Percentiles rank a stretch among this genome's conserved stretches.
phyloP scores from a whole-genome alignment of 2,113 vertebrate species.

The Illadopsis cleaveri region DNA sequence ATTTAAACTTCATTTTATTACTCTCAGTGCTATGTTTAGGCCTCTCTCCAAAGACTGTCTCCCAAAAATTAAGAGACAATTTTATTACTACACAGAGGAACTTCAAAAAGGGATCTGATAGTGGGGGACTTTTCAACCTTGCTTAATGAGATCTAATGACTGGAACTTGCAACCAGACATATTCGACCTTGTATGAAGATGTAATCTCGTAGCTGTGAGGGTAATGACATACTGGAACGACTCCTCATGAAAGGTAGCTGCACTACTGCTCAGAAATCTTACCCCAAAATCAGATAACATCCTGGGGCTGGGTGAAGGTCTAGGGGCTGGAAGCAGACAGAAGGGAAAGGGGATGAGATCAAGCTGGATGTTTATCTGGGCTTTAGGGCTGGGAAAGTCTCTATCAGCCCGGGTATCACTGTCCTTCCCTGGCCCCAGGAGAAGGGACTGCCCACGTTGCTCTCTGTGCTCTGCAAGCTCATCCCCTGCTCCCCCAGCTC shows the following conservation, averaged over 20 bases:
- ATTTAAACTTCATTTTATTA: slow-evolving; percentile 51
- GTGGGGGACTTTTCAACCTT: slow-evolving; percentile 54
- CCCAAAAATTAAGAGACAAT: slow-evolving; percentile 40
- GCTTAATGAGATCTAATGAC: slow-evolving; percentile 53
- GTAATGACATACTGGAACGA: slow-evolving; percentile 36
- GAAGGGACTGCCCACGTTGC: background rate
- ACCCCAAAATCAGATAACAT: background rate
- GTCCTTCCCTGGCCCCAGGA: slow-evolving; percentile 23
- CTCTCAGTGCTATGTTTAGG: slow-evolving; percentile 38
- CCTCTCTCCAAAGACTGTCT: slow-evolving; percentile 49
- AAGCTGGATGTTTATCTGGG: slow-evolving; percentile 3
- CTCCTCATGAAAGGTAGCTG: slow-evolving; percentile 40
- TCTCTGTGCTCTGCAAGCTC: background rate
- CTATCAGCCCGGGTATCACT: background rate
- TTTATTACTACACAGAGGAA: slow-evolving; percentile 52
- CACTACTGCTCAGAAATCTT: background rate
- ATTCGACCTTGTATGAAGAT: slow-evolving; percentile 40
- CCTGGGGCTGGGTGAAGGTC: slow-evolving; percentile 6
- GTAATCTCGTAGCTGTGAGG: slow-evolving; percentile 57
- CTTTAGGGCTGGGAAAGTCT: background rate
- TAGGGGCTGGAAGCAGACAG: background rate
- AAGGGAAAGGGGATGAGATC: background rate
- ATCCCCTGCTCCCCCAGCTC: background rate
- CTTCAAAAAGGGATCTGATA: slow-evolving; percentile 67
- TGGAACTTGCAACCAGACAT: slow-evolving; percentile 58